Conservation (phyloP, 1,140 invertebrate genomes). For the Polypedilum vanderplanki region DNA sequence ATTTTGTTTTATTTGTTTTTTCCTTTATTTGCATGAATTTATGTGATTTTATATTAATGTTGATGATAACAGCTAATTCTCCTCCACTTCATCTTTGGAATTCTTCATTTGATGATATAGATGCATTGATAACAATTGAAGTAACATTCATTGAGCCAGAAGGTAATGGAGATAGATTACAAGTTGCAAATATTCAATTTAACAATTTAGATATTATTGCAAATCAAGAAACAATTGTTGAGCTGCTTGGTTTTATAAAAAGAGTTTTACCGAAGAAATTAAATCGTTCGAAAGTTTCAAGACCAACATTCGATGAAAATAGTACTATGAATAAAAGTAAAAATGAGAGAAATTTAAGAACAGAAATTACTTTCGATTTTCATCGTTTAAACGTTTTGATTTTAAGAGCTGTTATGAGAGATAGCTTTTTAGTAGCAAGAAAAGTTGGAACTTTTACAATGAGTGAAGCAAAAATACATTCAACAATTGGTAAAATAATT, state of each 20-base stretch:
- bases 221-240: slow-evolving; percentile 91
- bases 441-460: slow-evolving; percentile 92
- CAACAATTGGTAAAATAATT: slow-evolving; percentile 64
- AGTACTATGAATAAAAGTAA: neutral
- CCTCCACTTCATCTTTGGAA: slow-evolving; percentile 22
- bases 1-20: slow-evolving; percentile 21
- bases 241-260: slow-evolving; percentile 78
- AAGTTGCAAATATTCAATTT: slow-evolving; percentile 80
- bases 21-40: neutral
- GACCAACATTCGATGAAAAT: neutral
- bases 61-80: slow-evolving; percentile 30
- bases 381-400: slow-evolving; percentile 82
- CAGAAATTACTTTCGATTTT: slow-evolving; percentile 87
- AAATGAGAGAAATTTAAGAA: slow-evolving; percentile 41
- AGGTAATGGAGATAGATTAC: slow-evolving; percentile 47
- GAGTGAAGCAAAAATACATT: slow-evolving; percentile 81
- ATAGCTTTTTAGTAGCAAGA: slow-evolving; percentile 62
- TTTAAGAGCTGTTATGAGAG: slow-evolving; percentile 66
- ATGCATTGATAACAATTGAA: slow-evolving; percentile 81
- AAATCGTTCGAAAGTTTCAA: slow-evolving; percentile 32
- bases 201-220: slow-evolving; percentile 94
- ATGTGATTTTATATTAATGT: neutral
- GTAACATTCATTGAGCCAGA: slow-evolving; percentile 61
- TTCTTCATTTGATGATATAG: slow-evolving; percentile 50
- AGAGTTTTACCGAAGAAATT: slow-evolving; percentile 57